Percentiles rank a stretch among this genome's conserved stretches.
phyloP scores from a whole-genome alignment of 1,140 invertebrate genomes.

The Zaprionus ornatus region DNA sequence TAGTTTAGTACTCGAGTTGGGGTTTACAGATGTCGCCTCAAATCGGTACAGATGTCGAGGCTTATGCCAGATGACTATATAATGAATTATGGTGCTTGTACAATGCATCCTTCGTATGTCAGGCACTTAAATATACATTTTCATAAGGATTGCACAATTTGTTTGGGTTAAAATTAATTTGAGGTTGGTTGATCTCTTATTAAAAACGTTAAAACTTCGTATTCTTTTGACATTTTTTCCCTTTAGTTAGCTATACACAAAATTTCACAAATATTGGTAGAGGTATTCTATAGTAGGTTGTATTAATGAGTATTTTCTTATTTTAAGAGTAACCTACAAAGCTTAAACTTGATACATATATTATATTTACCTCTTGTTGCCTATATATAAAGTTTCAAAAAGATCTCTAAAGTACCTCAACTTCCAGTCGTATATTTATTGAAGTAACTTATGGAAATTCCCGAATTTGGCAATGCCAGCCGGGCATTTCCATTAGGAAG shows the following conservation, averaged over 20 bases:
- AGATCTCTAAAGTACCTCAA: neutral
- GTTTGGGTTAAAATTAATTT: neutral
- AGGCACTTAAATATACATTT: neutral
- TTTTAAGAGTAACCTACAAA: neutral
- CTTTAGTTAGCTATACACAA: no score
- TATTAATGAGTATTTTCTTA: neutral
- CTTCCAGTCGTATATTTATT: neutral
- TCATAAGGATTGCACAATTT: neutral
- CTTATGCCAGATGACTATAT: constrained; percentile 5
- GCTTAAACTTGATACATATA: neutral
- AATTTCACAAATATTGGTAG: no score
- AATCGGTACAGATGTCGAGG: neutral
- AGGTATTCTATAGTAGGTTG: no score
- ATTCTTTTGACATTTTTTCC: no score
- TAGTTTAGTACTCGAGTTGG: neutral
- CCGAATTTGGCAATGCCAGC: neutral
- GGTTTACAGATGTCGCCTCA: neutral
- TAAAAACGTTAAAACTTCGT: no score
- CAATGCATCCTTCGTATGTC: neutral
- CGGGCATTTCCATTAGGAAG: constrained; percentile 2
- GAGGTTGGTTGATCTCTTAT: neutral
- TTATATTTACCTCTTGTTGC: neutral
- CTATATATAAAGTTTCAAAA: neutral
- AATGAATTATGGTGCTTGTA: neutral
- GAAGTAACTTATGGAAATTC: neutral